Evolutionary conservation across 2,113 vertebrate genomes (phyloP).

Genomic region (Ascaphus truei): DNA sequence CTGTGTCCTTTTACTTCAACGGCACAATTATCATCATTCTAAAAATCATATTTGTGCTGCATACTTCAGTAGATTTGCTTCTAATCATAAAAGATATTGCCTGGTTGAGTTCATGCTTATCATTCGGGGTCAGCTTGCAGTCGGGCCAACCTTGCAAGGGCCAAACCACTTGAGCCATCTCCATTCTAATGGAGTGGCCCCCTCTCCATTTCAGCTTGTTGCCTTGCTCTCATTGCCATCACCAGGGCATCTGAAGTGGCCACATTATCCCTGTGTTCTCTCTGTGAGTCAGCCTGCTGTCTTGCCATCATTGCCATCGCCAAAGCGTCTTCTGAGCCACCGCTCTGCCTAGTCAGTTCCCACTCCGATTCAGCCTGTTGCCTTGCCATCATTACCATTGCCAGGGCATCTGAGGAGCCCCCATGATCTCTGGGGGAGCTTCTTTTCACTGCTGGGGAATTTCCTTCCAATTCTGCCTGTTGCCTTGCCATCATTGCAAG

Average conservation of each 20-base stretch:
- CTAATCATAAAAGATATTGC: too few relatives aligned
- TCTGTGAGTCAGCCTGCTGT: background rate
- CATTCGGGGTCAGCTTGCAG: too few relatives aligned
- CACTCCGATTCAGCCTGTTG: slow-evolving; percentile 12
- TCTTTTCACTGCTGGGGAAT: background rate
- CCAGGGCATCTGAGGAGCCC: background rate
- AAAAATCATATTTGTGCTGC: too few relatives aligned
- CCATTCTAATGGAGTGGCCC: too few relatives aligned
- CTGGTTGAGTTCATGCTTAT: too few relatives aligned
- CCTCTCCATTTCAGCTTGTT: too few relatives aligned
- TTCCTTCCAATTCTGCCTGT: slow-evolving; percentile 9
- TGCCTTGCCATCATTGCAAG: slow-evolving; percentile 43
- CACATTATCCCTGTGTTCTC: background rate
- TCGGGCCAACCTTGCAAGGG: too few relatives aligned
- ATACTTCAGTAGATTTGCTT: too few relatives aligned
- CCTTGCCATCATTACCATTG: slow-evolving; percentile 7
- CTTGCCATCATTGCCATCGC: background rate
- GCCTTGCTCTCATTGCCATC: background rate
- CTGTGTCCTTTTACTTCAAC: too few relatives aligned
- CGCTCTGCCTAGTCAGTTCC: background rate
- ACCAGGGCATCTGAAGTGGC: background rate
- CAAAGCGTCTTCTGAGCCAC: background rate
- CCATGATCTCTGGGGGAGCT: fast-evolving
- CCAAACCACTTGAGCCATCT: too few relatives aligned
- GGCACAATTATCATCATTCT: too few relatives aligned